Conservation (phyloP, 2,888 invertebrate species). For the Agonopterix arenella region DNA sequence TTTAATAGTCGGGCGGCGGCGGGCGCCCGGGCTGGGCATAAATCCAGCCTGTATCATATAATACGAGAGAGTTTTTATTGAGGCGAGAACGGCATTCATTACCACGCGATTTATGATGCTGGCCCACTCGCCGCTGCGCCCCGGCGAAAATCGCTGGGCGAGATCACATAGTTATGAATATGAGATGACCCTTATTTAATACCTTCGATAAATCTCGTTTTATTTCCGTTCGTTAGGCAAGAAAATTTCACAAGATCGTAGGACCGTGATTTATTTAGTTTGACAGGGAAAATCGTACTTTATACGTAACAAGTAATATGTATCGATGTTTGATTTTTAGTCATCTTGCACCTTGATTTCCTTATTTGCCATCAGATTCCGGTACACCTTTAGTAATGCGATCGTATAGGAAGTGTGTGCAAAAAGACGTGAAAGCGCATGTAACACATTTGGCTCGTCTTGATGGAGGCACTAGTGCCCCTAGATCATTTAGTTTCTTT, state of each 20-base stretch:
- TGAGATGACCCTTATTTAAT: slow-evolving; percentile 24
- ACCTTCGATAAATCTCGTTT: slow-evolving; percentile 18
- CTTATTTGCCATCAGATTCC: too few relatives aligned
- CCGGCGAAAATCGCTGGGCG: background rate
- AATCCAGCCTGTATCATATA: slow-evolving; percentile 37
- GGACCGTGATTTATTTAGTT: too few relatives aligned
- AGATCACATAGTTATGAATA: slow-evolving; percentile 20
- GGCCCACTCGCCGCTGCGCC: slow-evolving; percentile 4
- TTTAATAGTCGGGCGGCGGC: slow-evolving; percentile 13
- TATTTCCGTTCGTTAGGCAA: background rate
- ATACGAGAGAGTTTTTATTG: slow-evolving; percentile 41
- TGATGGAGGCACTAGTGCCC: too few relatives aligned
- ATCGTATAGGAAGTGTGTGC: too few relatives aligned
- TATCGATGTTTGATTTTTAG: too few relatives aligned
- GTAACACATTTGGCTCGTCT: too few relatives aligned
- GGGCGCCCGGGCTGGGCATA: slow-evolving; percentile 18
- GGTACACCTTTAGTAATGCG: too few relatives aligned
- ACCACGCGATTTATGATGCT: slow-evolving; percentile 31
- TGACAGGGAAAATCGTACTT: too few relatives aligned
- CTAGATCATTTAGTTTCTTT: too few relatives aligned
- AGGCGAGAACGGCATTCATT: slow-evolving; percentile 48
- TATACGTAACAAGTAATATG: too few relatives aligned
- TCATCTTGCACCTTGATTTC: too few relatives aligned
- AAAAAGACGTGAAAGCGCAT: too few relatives aligned
- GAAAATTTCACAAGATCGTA: background rate